Conservation (phyloP, 2,888 invertebrate species). For the Onchidella celtica region DNA sequence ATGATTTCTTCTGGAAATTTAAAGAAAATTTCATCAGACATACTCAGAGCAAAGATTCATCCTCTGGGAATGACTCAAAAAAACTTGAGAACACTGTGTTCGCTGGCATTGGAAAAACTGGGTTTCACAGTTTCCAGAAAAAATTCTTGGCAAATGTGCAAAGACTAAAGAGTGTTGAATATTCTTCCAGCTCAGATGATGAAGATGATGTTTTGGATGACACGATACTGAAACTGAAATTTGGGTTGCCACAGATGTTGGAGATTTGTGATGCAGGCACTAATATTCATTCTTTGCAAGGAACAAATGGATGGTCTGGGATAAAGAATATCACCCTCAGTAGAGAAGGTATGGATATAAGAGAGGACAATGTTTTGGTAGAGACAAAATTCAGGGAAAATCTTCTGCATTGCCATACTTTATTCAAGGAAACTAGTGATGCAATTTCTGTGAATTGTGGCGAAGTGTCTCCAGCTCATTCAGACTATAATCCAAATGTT, state of each 20-base stretch:
- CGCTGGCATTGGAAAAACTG: background rate
- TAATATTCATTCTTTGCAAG: background rate
- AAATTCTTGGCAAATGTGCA: slow-evolving; percentile 26
- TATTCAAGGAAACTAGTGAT: too few species aligned
- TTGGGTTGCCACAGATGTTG: background rate
- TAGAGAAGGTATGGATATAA: background rate
- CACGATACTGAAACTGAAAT: slow-evolving; percentile 24
- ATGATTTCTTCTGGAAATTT: slow-evolving; percentile 26
- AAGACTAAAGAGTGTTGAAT: slow-evolving; percentile 14
- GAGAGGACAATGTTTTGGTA: background rate
- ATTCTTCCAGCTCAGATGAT: slow-evolving; percentile 51
- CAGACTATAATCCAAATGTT: background rate
- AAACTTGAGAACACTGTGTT: slow-evolving; percentile 13
- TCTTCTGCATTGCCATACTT: too few species aligned
- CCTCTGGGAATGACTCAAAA: too few species aligned
- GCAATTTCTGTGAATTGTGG: too few species aligned
- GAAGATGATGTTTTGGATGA: slow-evolving; percentile 47
- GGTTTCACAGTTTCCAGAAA: slow-evolving; percentile 17
- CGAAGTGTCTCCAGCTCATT: background rate
- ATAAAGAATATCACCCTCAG: background rate
- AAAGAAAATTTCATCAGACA: slow-evolving; percentile 18
- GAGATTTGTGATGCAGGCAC: background rate
- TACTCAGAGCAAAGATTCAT: background rate
- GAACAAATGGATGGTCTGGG: background rate
- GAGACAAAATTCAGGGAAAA: background rate